Conservation (phyloP, 2,113 vertebrate species). For the Apus apus region DNA sequence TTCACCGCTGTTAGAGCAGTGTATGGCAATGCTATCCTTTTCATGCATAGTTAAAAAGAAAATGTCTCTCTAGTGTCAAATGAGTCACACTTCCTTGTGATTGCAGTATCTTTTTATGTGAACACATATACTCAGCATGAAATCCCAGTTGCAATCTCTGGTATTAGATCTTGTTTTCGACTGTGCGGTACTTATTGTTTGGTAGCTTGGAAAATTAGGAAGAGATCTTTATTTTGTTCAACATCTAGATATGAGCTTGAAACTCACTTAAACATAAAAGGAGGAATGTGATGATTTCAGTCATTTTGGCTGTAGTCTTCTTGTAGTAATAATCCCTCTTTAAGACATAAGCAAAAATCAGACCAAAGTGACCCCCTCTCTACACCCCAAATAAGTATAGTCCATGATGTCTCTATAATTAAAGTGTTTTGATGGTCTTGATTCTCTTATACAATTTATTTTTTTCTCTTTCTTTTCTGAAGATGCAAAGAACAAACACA, state of each 20-base stretch:
- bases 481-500: neutral
- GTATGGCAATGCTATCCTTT: neutral
- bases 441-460: neutral
- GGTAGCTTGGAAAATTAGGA: neutral
- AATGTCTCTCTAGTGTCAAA: neutral
- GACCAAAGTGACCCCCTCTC: neutral
- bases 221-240: neutral
- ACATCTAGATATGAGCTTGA: neutral
- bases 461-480: neutral
- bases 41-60: neutral
- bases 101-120: neutral
- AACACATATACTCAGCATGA: neutral
- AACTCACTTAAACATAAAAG: neutral
- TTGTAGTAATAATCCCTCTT: neutral
- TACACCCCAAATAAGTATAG: neutral
- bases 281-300: neutral
- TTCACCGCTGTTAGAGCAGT: neutral
- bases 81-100: constrained; percentile 12
- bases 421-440: neutral
- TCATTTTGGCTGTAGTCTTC: neutral
- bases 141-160: neutral
- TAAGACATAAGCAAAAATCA: neutral
- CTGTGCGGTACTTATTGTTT: neutral
- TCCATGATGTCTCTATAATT: neutral
- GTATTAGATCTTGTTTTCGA: neutral